A percentile compares a stretch with the other conserved stretches of the same genome.
These are phyloP conservation scores for Tenthredo livida DNA, from an alignment of 2,888 invertebrate genomes.

Conservation along the genomic window DNA sequence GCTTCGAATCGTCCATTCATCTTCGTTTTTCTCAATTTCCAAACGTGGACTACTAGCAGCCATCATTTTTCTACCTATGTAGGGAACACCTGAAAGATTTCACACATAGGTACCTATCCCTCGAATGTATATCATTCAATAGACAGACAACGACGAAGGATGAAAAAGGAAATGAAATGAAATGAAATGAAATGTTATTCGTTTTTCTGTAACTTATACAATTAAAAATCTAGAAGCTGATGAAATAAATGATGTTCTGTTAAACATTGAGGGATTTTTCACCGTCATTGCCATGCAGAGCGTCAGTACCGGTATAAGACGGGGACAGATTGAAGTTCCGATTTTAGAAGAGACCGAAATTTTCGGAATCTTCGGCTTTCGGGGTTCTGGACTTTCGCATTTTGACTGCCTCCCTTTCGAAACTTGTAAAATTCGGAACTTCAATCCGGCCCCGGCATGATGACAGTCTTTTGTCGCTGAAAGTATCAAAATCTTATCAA, in stretches of 20 bases:
- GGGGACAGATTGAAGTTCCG: too few relatives aligned
- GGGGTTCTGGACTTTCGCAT: too few relatives aligned
- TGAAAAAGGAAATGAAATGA: neutral
- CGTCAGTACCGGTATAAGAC: too few relatives aligned
- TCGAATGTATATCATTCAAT: neutral
- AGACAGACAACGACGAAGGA: neutral
- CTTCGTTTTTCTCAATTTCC: conserved; percentile 81
- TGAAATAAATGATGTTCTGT: too few relatives aligned
- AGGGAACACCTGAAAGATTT: conserved; percentile 81
- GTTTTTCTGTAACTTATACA: too few relatives aligned
- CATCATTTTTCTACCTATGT: conserved; percentile 84
- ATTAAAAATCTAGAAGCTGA: too few relatives aligned
- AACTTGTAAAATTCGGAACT: too few relatives aligned
- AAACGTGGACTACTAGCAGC: conserved; percentile 81
- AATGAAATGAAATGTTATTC: neutral
- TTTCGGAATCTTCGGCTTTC: too few relatives aligned
- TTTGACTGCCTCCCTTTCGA: too few relatives aligned
- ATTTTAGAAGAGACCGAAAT: too few relatives aligned
- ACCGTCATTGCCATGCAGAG: too few relatives aligned
- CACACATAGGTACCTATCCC: neutral
- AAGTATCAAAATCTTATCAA: neutral
- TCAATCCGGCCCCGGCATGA: neutral
- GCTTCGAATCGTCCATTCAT: conserved; percentile 82
- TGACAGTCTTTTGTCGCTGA: neutral
- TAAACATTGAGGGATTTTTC: too few relatives aligned